Evolutionary conservation across 2,113 vertebrate genomes (phyloP), one percentile per base, ranked within the genome.

Genomic region (Prionailurus bengalensis): DNA sequence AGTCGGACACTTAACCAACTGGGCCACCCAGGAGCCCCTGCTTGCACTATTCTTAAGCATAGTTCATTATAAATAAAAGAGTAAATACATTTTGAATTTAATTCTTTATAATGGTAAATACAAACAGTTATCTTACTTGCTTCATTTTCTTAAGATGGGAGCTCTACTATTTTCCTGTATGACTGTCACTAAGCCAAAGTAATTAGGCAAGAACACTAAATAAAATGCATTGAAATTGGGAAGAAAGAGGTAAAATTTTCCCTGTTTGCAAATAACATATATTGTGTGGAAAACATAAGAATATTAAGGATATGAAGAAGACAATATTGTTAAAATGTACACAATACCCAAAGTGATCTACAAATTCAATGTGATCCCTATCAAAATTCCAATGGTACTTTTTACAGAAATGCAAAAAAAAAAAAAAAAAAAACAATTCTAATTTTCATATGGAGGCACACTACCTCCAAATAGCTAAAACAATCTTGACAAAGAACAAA

Each of bases 61-160:
- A 91, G 15, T 36, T 88, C 11, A 58, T 78, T 83, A 51, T 58
- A 86, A 84, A 94, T 85, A 63, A 39, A 94, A 85, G 25, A 95
- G 1, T 42, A 86, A 78, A 39, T 53, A 14, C 7, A 53, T 58
- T 74, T 68, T 74, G 23, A 79, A 53, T 82, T 97, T 66, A 53
- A 61, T 65, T 70, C 2, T 71, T 74, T 86, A 53, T 87, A 66
- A 39, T 55, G 36, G 33, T 33, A 93, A 87, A 55, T 7, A 90
- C 8, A 87, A 21, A n/a, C 25, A 45, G 1, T n/a, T 82, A 36
- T 91, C n/a, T 89, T 39, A 55, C 10, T 78, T 39, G 33, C 39
- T 66, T 65, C 3, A 58, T 48, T 94, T 96, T 96, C 55, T 13
- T 55, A 94, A 78, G 15, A 71, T 4, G 61, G 51, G 16, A 73